These are phyloP conservation scores for Oreortyx pictus DNA, from an alignment of 2,797 vertebrate species.

Conservation along the genomic window DNA sequence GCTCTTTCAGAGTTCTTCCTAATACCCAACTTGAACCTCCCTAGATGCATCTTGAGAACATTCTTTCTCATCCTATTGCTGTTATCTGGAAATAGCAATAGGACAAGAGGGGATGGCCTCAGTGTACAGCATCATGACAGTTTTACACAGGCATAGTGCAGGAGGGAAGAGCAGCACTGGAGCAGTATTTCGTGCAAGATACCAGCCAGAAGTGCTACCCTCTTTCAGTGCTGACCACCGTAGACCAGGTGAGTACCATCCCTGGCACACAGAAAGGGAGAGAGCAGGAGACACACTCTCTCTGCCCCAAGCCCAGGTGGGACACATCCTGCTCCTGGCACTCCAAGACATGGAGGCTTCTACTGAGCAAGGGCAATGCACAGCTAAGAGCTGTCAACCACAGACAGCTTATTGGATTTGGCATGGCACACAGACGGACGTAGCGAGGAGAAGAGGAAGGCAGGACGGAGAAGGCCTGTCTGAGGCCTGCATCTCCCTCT, in stretches of 20 bases:
- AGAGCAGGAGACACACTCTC: not conserved
- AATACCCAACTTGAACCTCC: no score
- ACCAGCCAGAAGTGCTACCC: not conserved
- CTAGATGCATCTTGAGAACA: no score
- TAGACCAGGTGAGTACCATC: not conserved
- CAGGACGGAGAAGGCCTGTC: accelerated
- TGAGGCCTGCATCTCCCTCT: not conserved
- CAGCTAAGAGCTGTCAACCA: not conserved
- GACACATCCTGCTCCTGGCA: not conserved
- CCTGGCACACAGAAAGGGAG: not conserved
- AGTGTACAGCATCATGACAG: not conserved
- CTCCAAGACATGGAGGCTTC: not conserved
- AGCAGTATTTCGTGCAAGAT: not conserved
- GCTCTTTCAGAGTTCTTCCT: no score
- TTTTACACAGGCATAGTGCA: not conserved
- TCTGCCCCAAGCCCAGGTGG: not conserved
- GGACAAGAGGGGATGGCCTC: no score
- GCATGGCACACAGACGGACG: not conserved
- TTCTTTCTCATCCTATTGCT: no score
- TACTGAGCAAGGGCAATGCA: not conserved
- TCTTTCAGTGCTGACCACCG: not conserved
- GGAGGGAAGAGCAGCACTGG: not conserved
- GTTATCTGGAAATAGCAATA: no score
- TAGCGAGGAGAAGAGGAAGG: not conserved
- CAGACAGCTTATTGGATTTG: not conserved